Base-by-base conservation (phyloP, 2,113 vertebrate species). In the Ciconia stormi region DNA sequence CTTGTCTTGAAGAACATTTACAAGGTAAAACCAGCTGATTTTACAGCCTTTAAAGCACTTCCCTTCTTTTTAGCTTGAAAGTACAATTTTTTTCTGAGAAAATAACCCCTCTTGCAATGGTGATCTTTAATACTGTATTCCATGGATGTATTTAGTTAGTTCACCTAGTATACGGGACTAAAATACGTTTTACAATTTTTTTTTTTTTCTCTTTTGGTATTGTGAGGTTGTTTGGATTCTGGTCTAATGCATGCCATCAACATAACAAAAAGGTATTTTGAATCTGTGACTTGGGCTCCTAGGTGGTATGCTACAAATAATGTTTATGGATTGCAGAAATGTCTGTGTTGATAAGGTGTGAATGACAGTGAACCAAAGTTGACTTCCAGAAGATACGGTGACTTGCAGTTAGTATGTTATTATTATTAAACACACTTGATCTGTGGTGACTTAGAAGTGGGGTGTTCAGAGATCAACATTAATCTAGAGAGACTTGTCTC, bases 1-100 rank as follows among this genome's bases (percentile, higher is more conserved):
- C 97, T 98, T 90, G 98, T 98, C 71, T 78, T 99, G 87, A 96
- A 97, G 92, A 99, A 99, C 90, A 97, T 99, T 79, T 98, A 98
- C 97, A 98, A 98, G 98, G 99, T 99, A 97, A 97, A 93, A 9
- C 13, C 34, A 47, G 44, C 22, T 55, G 73, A 55, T 76, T 69
- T 95, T 79, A 29, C 44, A 62, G 22, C n/a, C 65, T 84, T 78
- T 67, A 63, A 65, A 83, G 17, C 36, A 19, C 25, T 72, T 89
- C 16, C 4, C 22, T 78, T 46, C 29, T 70, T 70, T 91, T 61
- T 59, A 80, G 23, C 32, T 63, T 3, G 1, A 66, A 82, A 76
- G 22, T 69, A 36, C 10, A 1, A 0, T 63, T 67, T n/a, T 49
- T 50, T 40, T 15, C 13, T 59, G 30, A 78, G 42, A 70, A 71